Evolutionary conservation across 1,140 invertebrate genomes (phyloP).

Genomic region (Idris sp.): DNA sequence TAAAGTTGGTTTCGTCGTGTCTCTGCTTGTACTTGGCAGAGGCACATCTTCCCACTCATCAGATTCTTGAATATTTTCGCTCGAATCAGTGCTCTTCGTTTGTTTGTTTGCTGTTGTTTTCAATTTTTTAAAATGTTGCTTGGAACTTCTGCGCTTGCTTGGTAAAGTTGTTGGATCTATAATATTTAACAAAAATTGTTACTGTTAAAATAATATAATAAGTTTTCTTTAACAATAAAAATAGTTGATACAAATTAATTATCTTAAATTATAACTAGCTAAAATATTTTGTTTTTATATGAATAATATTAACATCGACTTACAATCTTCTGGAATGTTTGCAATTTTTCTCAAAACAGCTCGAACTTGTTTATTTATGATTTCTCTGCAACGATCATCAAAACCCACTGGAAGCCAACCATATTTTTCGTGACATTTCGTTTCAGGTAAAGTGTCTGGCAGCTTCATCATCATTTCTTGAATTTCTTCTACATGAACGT

Average conservation of each 20-base stretch:
- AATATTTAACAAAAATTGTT: conserved; percentile 12
- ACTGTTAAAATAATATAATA: too few species aligned
- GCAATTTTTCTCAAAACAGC: conserved; percentile 79
- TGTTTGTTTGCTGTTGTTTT: conserved; percentile 11
- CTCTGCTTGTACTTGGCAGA: conserved; percentile 46
- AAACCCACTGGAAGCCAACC: conserved; percentile 87
- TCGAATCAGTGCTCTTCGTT: conserved; percentile 11
- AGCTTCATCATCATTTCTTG: conserved; percentile 86
- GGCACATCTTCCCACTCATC: conserved; percentile 57
- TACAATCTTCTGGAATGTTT: conserved; percentile 76
- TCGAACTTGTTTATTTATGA: conserved; percentile 82
- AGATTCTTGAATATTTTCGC: conserved; percentile 43
- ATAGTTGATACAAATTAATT: too few species aligned
- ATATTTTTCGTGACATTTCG: conserved; percentile 83
- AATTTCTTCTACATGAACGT: conserved; percentile 91
- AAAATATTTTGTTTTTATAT: conserved; percentile 7
- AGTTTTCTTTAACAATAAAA: too few species aligned
- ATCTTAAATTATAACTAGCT: too few species aligned
- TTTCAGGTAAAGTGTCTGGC: conserved; percentile 81
- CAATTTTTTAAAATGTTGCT: conserved; percentile 17
- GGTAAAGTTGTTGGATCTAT: conserved; percentile 48
- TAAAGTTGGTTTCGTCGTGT: conserved; percentile 37
- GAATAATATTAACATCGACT: conserved; percentile 42
- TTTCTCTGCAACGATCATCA: conserved; percentile 83
- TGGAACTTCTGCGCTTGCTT: conserved; percentile 19